A percentile compares a stretch with the other conserved stretches of the same genome.
These are phyloP conservation scores for Lucifuga dentata DNA, from an alignment of 2,113 vertebrate species.

Conservation along the genomic window DNA sequence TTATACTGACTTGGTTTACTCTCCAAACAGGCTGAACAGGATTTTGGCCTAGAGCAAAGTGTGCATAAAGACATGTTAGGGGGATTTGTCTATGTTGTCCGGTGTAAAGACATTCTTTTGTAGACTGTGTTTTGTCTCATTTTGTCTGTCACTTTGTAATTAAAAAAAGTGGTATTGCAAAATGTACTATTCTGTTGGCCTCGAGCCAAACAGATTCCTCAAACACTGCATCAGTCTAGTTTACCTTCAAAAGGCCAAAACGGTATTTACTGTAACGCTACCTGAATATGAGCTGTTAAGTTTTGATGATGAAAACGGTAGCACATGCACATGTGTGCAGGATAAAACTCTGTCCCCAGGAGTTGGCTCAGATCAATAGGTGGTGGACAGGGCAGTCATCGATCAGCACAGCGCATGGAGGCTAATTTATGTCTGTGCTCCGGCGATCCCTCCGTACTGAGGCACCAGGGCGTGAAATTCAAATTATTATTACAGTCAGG, in stretches of 20 bases:
- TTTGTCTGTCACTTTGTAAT: conserved; percentile 16
- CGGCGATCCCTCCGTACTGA: conserved; percentile 69
- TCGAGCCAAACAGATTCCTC: neutral
- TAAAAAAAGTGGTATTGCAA: neutral
- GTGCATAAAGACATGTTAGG: conserved; percentile 24
- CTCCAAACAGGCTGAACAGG: conserved; percentile 15
- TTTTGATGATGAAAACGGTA: conserved; percentile 15
- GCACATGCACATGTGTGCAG: conserved; percentile 33
- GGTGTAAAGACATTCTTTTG: conserved; percentile 1
- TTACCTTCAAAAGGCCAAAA: neutral
- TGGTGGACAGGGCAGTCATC: conserved; percentile 77
- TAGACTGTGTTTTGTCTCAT: conserved; percentile 4
- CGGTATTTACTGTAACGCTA: neutral
- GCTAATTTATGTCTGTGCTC: conserved; percentile 83
- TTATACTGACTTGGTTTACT: neutral
- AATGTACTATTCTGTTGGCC: neutral
- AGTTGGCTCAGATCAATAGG: conserved; percentile 81
- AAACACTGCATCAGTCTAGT: neutral
- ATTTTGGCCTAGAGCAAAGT: conserved; percentile 35
- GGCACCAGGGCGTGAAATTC: conserved; percentile 82
- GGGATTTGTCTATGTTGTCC: neutral
- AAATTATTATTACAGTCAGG: conserved; percentile 85
- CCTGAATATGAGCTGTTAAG: conserved; percentile 13
- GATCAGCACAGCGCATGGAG: conserved; percentile 76
- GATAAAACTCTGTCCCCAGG: conserved; percentile 63